These are phyloP conservation scores for Trissolcus brochymenae DNA, from an alignment of 2,888 invertebrate species.

Conservation along the genomic window DNA sequence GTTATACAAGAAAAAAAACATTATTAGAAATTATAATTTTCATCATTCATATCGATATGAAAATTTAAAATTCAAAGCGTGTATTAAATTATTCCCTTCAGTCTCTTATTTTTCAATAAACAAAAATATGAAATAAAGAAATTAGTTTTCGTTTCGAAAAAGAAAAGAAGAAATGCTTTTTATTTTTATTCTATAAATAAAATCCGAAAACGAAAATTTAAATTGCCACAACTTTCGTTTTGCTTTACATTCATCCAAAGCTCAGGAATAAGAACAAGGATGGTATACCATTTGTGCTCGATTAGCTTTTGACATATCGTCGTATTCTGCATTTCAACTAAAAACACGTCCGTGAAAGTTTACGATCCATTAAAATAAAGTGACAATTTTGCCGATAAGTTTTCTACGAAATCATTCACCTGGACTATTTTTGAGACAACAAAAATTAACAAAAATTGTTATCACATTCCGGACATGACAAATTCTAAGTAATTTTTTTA, in stretches of 20 bases:
- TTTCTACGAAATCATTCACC: constrained; percentile 30
- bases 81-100: constrained; percentile 1
- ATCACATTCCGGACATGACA: constrained; percentile 15
- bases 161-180: background rate
- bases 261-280: constrained; percentile 22
- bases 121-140: constrained; percentile 4
- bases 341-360: constrained; percentile 40
- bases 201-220: constrained; percentile 7
- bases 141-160: background rate
- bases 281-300: constrained; percentile 23
- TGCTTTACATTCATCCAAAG: constrained; percentile 32
- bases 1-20: constrained; percentile 18
- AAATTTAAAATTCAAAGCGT: constrained; percentile 5
- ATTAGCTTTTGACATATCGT: constrained; percentile 41
- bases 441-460: constrained; percentile 7
- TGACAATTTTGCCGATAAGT: constrained; percentile 12
- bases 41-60: constrained; percentile 8
- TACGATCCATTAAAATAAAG: constrained; percentile 40
- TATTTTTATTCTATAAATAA: background rate
- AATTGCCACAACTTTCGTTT: constrained; percentile 25
- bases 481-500: constrained; percentile 8
- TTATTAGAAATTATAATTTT: constrained; percentile 45
- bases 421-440: constrained; percentile 3
- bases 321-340: constrained; percentile 38
- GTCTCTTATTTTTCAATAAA: too few species aligned